Conservation (phyloP, 2,797 vertebrate genomes). For the Lacerta bilineata region DNA sequence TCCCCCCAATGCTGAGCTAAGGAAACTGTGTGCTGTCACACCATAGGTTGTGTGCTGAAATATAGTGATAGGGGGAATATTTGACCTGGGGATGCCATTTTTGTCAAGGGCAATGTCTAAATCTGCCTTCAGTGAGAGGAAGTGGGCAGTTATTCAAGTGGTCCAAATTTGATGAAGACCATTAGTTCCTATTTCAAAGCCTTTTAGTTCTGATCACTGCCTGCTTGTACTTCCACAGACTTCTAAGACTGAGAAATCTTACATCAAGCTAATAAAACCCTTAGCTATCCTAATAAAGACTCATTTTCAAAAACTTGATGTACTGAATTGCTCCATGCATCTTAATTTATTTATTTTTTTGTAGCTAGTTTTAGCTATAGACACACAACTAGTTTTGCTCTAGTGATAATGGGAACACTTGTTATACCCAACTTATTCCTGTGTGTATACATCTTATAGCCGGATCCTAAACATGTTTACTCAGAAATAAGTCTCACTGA, state of each 20-base stretch:
- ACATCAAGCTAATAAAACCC: conserved; percentile 2
- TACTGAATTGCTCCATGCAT: neutral
- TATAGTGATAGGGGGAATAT: neutral
- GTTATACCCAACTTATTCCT: neutral
- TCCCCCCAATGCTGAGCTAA: neutral
- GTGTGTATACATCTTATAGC: neutral
- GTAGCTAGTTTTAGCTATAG: neutral
- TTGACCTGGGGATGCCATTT: neutral
- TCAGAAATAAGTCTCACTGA: neutral
- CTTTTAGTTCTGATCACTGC: neutral
- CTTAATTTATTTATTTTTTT: conserved; percentile 9
- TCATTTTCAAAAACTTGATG: neutral
- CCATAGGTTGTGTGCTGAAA: neutral
- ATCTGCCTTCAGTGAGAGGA: neutral
- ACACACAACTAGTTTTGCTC: neutral
- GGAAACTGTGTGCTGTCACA: neutral
- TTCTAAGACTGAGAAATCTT: neutral
- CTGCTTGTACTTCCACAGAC: conserved; percentile 13
- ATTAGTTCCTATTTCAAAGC: neutral
- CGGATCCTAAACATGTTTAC: neutral
- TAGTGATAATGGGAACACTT: neutral
- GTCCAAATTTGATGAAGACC: neutral
- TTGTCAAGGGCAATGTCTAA: neutral
- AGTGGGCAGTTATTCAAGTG: neutral
- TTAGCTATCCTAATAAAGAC: neutral